A percentile compares a stretch with the other conserved stretches of the same genome.
phyloP scores from a whole-genome alignment of 2,888 invertebrate species.

The Congeria kusceri region DNA sequence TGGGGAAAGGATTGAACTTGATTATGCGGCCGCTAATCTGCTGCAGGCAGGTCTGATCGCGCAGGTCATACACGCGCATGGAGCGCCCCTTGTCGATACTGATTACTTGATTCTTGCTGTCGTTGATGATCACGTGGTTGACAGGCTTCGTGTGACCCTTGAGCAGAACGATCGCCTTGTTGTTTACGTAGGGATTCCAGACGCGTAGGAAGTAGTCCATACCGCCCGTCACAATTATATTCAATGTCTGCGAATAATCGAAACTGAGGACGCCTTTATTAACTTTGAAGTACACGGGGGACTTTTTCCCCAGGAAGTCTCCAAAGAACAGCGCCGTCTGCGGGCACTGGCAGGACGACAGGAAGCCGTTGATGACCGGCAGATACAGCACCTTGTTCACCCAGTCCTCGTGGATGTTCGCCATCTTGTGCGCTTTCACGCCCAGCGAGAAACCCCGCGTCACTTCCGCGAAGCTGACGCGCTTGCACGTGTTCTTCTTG shows the following conservation, averaged over 20 bases:
- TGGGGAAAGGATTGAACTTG: slow-evolving; percentile 67
- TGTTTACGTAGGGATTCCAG: slow-evolving; percentile 93
- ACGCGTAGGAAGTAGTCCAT: slow-evolving; percentile 91
- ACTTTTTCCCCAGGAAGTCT: slow-evolving; percentile 88
- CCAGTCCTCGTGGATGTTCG: slow-evolving; percentile 89
- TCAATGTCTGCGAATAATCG: slow-evolving; percentile 80
- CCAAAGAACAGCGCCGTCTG: slow-evolving; percentile 88
- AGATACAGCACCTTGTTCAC: slow-evolving; percentile 91
- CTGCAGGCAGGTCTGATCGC: slow-evolving; percentile 89
- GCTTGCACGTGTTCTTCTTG: slow-evolving; percentile 66
- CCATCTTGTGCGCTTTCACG: slow-evolving; percentile 87
- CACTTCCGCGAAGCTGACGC: slow-evolving; percentile 68
- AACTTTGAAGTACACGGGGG: slow-evolving; percentile 86
- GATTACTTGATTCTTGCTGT: slow-evolving; percentile 89
- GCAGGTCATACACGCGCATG: slow-evolving; percentile 92
- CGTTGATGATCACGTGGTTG: slow-evolving; percentile 89
- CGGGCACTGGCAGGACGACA: slow-evolving; percentile 89
- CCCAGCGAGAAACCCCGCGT: slow-evolving; percentile 84
- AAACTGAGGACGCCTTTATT: slow-evolving; percentile 86
- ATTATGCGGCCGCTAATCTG: slow-evolving; percentile 85
- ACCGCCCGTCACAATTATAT: slow-evolving; percentile 88
- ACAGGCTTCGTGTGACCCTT: slow-evolving; percentile 87
- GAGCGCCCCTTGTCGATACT: slow-evolving; percentile 90
- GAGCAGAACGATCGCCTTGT: slow-evolving; percentile 89
- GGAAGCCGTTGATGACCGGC: slow-evolving; percentile 88